Base-by-base conservation (phyloP, 2,113 vertebrate genomes). In the Scalopus aquaticus region DNA sequence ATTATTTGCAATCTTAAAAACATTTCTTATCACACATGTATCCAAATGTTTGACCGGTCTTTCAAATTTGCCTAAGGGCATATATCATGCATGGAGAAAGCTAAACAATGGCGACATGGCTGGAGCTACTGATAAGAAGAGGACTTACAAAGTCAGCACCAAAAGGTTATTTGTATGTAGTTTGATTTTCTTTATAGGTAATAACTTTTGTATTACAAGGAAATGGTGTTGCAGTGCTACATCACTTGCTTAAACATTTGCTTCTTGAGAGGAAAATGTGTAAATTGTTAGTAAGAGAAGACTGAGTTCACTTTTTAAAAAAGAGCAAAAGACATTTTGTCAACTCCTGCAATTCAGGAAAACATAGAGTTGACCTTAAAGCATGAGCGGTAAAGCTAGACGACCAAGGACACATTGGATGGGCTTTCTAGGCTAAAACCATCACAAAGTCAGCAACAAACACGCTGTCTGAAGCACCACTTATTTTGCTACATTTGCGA, bases 231-330 rank as follows among this genome's bases (percentile, higher is more conserved):
- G 2, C 28, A 72, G 0, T 19, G 7, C 46, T 32, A 19, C 15
- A 51, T 81, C 10, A n/a, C 10, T 77, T 74, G 22, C n/a, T 85
- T 91, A 74, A 80, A 65, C n/a, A 54, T 44, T 67, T 87, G 44
- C 74, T 94, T 85, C 67, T 37, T 30, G 12, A 82, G 20, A 74
- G 78, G 32, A 79, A 73, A 83, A 78, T 37, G 13, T 20, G 13
- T 44, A 65, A 32, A 54, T 44, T 9, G 46, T 44, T 65, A n/a
- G 26, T 32, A n/a, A 49, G 3, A 60, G 30, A 67, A 82, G 54
- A 58, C 11, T n/a, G n/a, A n/a, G 37, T 12, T 74, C 90, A 5
- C n/a, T 12, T 92, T 88, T 44, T 44, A 28, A 49, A 80, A 44
- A 73, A n/a, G n/a, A 49, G 4, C 22, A 46, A 37, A 74, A 49